These are phyloP conservation scores for Pseudotriccus pelzelni DNA, from an alignment of 2,797 vertebrate species.

Conservation along the genomic window DNA sequence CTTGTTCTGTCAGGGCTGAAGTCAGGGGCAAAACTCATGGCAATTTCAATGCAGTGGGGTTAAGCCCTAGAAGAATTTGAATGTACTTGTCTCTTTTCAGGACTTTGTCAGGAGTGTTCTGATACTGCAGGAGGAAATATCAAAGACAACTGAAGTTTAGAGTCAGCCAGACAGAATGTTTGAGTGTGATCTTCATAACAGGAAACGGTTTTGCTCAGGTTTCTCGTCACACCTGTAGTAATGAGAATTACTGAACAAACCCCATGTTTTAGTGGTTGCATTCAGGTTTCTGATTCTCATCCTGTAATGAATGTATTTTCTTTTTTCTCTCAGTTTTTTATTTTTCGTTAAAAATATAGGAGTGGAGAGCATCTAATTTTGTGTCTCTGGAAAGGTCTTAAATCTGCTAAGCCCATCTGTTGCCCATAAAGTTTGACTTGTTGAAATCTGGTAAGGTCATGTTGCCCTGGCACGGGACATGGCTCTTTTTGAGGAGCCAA, in stretches of 20 bases:
- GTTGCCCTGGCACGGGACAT: background rate
- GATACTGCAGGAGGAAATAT: background rate
- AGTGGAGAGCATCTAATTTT: background rate
- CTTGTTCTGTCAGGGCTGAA: slow-evolving; percentile 39
- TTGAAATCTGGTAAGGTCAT: background rate
- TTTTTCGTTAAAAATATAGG: background rate
- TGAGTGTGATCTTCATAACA: background rate
- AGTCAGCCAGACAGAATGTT: background rate
- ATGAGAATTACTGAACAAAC: background rate
- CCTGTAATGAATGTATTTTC: background rate
- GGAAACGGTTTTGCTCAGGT: background rate
- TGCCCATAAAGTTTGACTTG: background rate
- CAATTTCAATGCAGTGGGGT: background rate
- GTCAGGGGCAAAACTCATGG: slow-evolving; percentile 37
- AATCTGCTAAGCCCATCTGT: too few relatives aligned
- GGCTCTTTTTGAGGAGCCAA: background rate
- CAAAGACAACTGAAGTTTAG: background rate
- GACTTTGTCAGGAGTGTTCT: slow-evolving; percentile 13
- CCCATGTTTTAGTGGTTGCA: fast-evolving
- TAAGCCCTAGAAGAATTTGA: slow-evolving; percentile 34
- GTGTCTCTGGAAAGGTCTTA: background rate
- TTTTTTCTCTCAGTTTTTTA: background rate
- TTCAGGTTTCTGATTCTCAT: background rate
- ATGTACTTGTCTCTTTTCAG: slow-evolving; percentile 27
- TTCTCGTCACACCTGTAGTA: background rate